Conservation (phyloP, 2,797 vertebrate genomes). For the Phalanger gymnotis region DNA sequence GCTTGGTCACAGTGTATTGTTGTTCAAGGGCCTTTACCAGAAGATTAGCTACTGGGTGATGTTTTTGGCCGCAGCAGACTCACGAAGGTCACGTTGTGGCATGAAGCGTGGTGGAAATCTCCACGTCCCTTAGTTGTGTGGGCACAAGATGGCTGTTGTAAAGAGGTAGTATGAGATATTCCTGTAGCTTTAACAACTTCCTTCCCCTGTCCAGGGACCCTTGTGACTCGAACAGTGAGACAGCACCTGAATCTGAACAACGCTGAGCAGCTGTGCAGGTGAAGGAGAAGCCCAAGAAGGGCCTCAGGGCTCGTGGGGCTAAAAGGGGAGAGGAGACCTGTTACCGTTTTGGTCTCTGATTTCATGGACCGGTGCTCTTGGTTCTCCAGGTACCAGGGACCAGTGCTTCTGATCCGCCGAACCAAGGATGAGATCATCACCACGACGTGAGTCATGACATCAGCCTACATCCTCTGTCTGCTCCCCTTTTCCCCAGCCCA, state of each 20-base stretch:
- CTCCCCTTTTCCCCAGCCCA: background rate
- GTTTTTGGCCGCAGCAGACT: background rate
- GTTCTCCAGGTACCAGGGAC: constrained; percentile 91
- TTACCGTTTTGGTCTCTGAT: background rate
- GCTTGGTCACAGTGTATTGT: background rate
- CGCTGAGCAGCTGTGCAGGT: constrained; percentile 94
- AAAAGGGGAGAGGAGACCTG: background rate
- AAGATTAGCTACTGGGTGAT: background rate
- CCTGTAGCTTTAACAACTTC: background rate
- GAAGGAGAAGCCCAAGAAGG: background rate
- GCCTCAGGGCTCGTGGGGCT: background rate
- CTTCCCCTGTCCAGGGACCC: constrained; percentile 82
- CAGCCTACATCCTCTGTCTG: no score
- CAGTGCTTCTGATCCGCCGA: constrained; percentile 92
- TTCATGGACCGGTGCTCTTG: background rate
- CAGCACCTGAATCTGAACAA: constrained; percentile 96
- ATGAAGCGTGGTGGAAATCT: background rate
- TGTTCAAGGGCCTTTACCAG: background rate
- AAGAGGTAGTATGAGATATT: background rate
- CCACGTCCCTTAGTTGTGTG: background rate
- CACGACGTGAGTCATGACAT: constrained; percentile 88
- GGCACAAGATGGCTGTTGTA: background rate
- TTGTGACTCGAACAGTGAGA: constrained; percentile 93
- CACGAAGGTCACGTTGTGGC: background rate
- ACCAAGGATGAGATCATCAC: constrained; percentile 97